Conservation (phyloP, 1,140 invertebrate genomes). For the Acromyrmex charruanus region DNA sequence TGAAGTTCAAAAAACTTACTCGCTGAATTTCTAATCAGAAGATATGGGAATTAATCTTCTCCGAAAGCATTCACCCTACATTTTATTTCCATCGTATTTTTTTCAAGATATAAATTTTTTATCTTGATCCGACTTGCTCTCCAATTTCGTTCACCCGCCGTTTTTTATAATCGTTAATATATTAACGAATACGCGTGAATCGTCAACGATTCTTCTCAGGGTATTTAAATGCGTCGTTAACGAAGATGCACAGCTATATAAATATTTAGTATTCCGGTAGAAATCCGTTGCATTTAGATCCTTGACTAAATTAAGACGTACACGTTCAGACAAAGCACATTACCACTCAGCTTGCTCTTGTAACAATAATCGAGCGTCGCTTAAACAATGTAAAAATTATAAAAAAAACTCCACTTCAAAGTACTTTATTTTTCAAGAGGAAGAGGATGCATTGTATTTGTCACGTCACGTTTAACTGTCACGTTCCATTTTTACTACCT, state of each 20-base stretch:
- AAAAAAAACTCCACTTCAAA: slow-evolving; percentile 33
- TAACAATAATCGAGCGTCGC: neutral
- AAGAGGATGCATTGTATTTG: neutral
- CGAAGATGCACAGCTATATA: slow-evolving; percentile 41
- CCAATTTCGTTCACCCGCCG: slow-evolving; percentile 30
- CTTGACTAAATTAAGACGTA: slow-evolving; percentile 20
- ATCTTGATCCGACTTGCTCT: neutral
- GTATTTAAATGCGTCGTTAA: slow-evolving; percentile 31
- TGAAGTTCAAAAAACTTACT: slow-evolving; percentile 3
- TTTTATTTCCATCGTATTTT: neutral
- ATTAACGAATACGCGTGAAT: slow-evolving; percentile 25
- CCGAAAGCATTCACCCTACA: neutral
- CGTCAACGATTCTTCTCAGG: slow-evolving; percentile 12
- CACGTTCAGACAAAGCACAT: slow-evolving; percentile 19
- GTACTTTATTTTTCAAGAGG: neutral
- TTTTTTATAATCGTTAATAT: slow-evolving; percentile 16
- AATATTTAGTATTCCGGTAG: slow-evolving; percentile 44
- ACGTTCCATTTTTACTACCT: neutral
- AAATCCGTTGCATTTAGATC: slow-evolving; percentile 29
- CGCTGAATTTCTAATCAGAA: neutral
- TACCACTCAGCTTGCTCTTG: neutral
- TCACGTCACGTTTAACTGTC: neutral
- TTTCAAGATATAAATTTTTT: neutral
- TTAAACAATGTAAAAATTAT: slow-evolving; percentile 51
- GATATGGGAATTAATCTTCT: neutral